Base-by-base conservation (phyloP, 2,113 vertebrate genomes). In the Gallinago media region DNA sequence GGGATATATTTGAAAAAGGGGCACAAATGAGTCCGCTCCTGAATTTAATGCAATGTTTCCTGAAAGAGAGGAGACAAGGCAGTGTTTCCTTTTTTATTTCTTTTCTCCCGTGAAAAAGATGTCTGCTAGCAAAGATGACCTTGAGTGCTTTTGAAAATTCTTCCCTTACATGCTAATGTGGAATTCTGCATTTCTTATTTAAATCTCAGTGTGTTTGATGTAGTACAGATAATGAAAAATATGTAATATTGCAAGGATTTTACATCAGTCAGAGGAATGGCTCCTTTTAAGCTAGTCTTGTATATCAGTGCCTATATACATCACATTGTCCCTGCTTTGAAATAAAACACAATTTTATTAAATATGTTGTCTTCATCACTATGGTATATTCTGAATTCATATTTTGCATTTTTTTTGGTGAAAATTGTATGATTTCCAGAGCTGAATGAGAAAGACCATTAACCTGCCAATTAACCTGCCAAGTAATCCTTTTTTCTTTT, bases 191-290 rank as follows among this genome's bases (percentile, higher is more conserved):
- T 87, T 50, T 16, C 9, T 66, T 82, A 38, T 73, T 92, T 12
- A 34, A 78, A 73, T 77, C 18, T 36, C 42, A 36, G 38, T 31
- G 31, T 15, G 2, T 80, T 84, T 80, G 75, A 50, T 49, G 13
- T 76, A 31, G 36, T 77, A 63, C 8, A 85, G 63, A 13, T 65
- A 75, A 80, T 79, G 47, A 62, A 88, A 89, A 77, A 58, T 66
- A n/a, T 6, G 15, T 58, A 49, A 12, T 59, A 52, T 58, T 62
- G 12, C 23, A 67, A 71, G 20, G 31, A 63, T 61, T 88, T 96
- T 83, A 54, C 8, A 42, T 63, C 26, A 50, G 23, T 66, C 38
- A 40, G 47, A 59, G 56, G 26, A 87, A 68, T 38, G 23, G 9
- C 18, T 90, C 62, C 54, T 42, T 9, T 1, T 49, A 56, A 65